Evolutionary conservation across 2,797 vertebrate genomes (phyloP).

Genomic region (Hydrophis major): DNA sequence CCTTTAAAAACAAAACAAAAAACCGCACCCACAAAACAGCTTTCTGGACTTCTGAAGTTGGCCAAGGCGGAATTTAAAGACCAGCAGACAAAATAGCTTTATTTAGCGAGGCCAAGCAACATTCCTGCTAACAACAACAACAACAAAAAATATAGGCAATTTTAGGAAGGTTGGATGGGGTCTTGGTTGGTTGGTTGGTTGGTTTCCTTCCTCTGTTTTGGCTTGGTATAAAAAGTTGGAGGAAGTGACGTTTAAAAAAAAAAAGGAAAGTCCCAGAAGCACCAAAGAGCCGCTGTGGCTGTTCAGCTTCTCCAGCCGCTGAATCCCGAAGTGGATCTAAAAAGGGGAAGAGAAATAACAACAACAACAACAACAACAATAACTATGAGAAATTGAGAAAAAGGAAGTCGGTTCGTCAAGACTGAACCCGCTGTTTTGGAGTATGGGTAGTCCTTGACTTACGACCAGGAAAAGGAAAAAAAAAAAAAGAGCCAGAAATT

Average conservation of each 20-base stretch:
- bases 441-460: background rate
- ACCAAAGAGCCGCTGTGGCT: too few species aligned
- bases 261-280: background rate
- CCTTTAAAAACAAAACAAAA: background rate
- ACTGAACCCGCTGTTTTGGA: background rate
- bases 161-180: background rate
- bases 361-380: too few species aligned
- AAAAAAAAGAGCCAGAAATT: background rate
- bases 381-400: background rate
- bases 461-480: background rate
- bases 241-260: background rate
- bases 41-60: background rate
- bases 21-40: background rate
- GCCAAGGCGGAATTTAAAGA: background rate
- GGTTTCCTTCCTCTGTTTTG: background rate
- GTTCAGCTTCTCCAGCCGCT: conserved; percentile 91
- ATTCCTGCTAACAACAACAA: conserved; percentile 16
- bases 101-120: conserved; percentile 47
- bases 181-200: too few species aligned
- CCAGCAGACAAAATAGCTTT: conserved; percentile 61
- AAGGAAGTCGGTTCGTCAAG: background rate
- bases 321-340: conserved; percentile 85
- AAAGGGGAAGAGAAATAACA: background rate
- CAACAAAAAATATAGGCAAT: conserved; percentile 42
- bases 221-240: conserved; percentile 1